Percentiles rank a stretch among this genome's conserved stretches.
Evolutionary conservation across 2,888 invertebrate species (phyloP).

Genomic region (Cataglyphis rosenhaueri): DNA sequence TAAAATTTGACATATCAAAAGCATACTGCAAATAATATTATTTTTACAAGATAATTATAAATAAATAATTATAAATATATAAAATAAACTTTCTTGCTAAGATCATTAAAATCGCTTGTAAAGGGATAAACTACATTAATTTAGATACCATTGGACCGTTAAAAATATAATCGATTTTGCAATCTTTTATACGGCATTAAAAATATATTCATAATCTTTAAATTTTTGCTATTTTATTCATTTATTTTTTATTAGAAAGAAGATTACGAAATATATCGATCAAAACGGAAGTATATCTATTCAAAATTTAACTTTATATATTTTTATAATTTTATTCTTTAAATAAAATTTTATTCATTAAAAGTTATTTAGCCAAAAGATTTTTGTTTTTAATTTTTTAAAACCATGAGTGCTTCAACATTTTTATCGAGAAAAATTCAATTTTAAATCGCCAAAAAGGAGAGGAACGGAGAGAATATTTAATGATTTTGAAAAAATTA

Average conservation of each 20-base stretch:
- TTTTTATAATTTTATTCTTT: no score
- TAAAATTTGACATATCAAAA: background rate
- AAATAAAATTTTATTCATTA: no score
- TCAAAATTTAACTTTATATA: no score
- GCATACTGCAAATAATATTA: background rate
- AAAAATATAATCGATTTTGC: no score
- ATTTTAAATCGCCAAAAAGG: background rate
- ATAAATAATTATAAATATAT: background rate
- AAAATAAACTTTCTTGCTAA: background rate
- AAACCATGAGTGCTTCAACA: background rate
- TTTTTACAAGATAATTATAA: background rate
- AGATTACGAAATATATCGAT: background rate
- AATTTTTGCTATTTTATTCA: background rate
- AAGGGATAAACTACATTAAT: background rate
- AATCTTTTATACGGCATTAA: no score
- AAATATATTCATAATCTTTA: background rate
- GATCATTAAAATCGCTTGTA: background rate
- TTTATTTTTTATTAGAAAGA: background rate
- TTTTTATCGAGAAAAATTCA: background rate
- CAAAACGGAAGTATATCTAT: background rate
- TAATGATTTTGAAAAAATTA: no score
- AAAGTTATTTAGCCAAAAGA: background rate
- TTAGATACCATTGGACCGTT: no score
- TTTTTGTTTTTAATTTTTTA: no score
- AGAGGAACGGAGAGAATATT: background rate